These are phyloP conservation scores for Sebastes itinus DNA, from an alignment of 2,797 vertebrate species.

Conservation along the genomic window DNA sequence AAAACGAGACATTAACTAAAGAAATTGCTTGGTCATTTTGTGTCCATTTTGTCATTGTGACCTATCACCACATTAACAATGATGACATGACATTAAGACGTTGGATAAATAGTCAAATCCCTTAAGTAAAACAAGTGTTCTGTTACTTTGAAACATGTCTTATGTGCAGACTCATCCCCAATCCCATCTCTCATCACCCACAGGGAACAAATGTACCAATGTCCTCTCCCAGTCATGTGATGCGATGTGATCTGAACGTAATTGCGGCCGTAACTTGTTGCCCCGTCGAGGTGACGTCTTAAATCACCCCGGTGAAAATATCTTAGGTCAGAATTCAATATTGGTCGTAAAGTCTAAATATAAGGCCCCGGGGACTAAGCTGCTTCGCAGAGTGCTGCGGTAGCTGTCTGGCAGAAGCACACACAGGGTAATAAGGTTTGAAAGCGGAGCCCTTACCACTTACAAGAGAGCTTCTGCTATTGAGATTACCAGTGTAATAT, in stretches of 20 bases:
- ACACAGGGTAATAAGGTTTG: conserved; percentile 34
- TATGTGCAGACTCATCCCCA: conserved; percentile 13
- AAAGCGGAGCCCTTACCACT: conserved; percentile 18
- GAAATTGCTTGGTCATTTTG: conserved; percentile 12
- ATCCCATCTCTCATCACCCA: conserved; percentile 42
- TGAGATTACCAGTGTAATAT: conserved; percentile 33
- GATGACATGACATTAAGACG: conserved; percentile 10
- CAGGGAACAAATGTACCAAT: conserved; percentile 42
- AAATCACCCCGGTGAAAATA: conserved; percentile 70
- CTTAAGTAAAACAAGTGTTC: conserved; percentile 5
- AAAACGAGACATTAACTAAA: neutral
- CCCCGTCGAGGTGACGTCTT: conserved; percentile 48
- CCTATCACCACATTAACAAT: conserved; percentile 16
- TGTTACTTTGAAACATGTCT: conserved; percentile 19
- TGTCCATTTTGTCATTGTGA: conserved; percentile 13
- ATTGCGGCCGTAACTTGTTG: conserved; percentile 48
- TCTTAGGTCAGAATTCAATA: conserved; percentile 76
- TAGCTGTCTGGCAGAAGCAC: conserved; percentile 54
- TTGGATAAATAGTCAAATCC: conserved; percentile 33
- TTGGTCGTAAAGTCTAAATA: conserved; percentile 83
- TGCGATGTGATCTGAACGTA: conserved; percentile 43
- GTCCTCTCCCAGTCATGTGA: conserved; percentile 48
- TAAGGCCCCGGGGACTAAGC: conserved; percentile 64
- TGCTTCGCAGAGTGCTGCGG: conserved; percentile 59
- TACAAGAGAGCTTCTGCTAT: conserved; percentile 20